Base-by-base conservation (phyloP, 2,888 invertebrate genomes). In the Rhaphigaster nebulosa region DNA sequence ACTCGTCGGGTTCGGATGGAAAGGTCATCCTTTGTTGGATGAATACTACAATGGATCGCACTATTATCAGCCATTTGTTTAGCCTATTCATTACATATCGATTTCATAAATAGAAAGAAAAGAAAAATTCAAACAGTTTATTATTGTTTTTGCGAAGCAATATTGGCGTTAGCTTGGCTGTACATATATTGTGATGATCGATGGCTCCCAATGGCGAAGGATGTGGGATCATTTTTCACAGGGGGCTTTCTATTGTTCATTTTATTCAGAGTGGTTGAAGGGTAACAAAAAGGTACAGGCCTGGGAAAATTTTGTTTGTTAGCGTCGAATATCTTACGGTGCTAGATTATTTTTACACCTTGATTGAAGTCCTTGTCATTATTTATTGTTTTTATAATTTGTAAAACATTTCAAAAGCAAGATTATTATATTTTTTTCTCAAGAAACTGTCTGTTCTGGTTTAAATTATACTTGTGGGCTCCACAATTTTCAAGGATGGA, bases 11-110 rank as follows among this genome's bases (percentile, higher is more conserved):
- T n/a, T 38, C 70, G 70, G 70, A 38, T 76, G 38, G 70, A 76
- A 76, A 76, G 70, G 70, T 76, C 70, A 76, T 20, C 34, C 70
- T 76, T 76, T 76, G 70, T 76, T 76, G 29, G 65, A n/a, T 29
- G 1, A 3, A 15, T 15, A 13, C 29, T 29, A 65, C 70, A 76
- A 26, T 34, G 23, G 34, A 38, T 29, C 70, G 8, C 20, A 15
- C 23, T 38, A 38, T 76, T 34, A 76, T 20, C 23, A 6, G 20
- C 18, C 1, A 76, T 76, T 38, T 6, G 8, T 76, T 76, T 20
- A 76, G 34, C 0, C 15, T 38, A 18, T 38, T 76, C 34, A 34
- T 38, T 38, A 76, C 38, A 1, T 38, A 20, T 20, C 34, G 23
- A 38, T 34, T 38, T 38, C 26, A 76, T 76, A 15, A 2, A 38